Evolutionary conservation across 1,140 invertebrate species (phyloP), one percentile per base, ranked within the genome.

Genomic region (Tetragnatha versicolor): DNA sequence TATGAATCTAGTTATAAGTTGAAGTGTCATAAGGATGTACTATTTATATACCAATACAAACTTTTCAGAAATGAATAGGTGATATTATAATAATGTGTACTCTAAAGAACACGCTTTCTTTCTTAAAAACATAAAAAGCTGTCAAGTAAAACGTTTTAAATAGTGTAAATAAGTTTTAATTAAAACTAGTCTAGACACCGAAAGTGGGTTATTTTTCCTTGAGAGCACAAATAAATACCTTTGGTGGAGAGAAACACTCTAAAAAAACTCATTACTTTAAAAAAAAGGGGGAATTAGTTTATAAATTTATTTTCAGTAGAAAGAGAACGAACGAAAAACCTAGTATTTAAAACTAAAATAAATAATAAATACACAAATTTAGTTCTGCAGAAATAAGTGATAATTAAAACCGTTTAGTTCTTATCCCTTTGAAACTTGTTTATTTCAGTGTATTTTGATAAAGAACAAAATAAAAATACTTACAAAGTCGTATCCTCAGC

Each of bases 401-500:
- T n/a, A n/a, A n/a, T n/a, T n/a, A n/a, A n/a, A n/a, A n/a, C n/a
- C n/a, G n/a, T n/a, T n/a, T n/a, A n/a, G n/a, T n/a, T n/a, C n/a
- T n/a, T n/a, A n/a, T n/a, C n/a, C n/a, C n/a, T n/a, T n/a, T n/a
- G n/a, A n/a, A n/a, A n/a, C n/a, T n/a, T n/a, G n/a, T n/a, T n/a
- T n/a, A n/a, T n/a, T n/a, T n/a, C n/a, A n/a, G n/a, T n/a, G n/a
- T n/a, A n/a, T n/a, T n/a, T n/a, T n/a, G n/a, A n/a, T n/a, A n/a
- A n/a, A n/a, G n/a, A n/a, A n/a, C 7, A n/a, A 17, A 60, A 33
- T 31, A 60, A 33, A 10, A 3, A 20, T 60, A 89, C 89, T 91
- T 85, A 93, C 92, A 90, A 87, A 29, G 85, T 84, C 17, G 88
- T 91, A 79, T 92, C 91, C 2, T 85, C 82, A 6, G 84, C 83